Evolutionary conservation across 2,113 vertebrate genomes (phyloP), one percentile per base, ranked within the genome.

Genomic region (Cynoglossus semilaevis): DNA sequence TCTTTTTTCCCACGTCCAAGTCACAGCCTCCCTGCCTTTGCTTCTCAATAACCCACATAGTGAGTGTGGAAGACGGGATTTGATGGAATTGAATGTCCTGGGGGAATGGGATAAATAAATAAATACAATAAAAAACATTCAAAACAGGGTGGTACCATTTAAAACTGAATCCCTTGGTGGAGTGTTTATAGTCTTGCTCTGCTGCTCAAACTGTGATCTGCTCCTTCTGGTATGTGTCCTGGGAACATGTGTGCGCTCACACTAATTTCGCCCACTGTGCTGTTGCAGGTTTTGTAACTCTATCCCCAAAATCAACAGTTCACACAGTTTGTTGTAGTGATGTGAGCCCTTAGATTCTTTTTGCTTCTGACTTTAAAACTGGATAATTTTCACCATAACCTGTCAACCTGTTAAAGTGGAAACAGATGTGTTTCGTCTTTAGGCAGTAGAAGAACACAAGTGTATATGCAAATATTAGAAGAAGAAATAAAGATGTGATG

Each of bases 61-160:
- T 73, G 70, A 87, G 84, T 85, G 83, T 88, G 88, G 85, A 85
- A 75, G 81, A 91, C 81, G 80, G 77, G 85, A 90, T 89, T 82
- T 76, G 72, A 72, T 67, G 60, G 80, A 84, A 77, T 80, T 84
- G 86, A 62, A 64, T 42, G 57, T 69, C 72, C 40, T 42, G 35
- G 34, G n/a, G 41, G 14, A 11, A 14, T 4, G 10, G 29, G n/a
- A 44, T 35, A 51, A 85, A 72, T 57, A 56, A 60, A 76, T 61
- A 41, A 68, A 79, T 65, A 37, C 15, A 75, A 74, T 54, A 67
- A 79, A 75, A 63, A 37, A 81, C 77, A 80, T 53, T 44, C 18
- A 51, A 67, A 58, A 60, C 41, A 62, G 58, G 36, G 58, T 70
- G 53, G 61, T 60, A 12, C 38, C 54, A 58, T 46, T 22, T 44